Evolutionary conservation across 2,113 vertebrate species (phyloP).

Genomic region (Mungos mungo): DNA sequence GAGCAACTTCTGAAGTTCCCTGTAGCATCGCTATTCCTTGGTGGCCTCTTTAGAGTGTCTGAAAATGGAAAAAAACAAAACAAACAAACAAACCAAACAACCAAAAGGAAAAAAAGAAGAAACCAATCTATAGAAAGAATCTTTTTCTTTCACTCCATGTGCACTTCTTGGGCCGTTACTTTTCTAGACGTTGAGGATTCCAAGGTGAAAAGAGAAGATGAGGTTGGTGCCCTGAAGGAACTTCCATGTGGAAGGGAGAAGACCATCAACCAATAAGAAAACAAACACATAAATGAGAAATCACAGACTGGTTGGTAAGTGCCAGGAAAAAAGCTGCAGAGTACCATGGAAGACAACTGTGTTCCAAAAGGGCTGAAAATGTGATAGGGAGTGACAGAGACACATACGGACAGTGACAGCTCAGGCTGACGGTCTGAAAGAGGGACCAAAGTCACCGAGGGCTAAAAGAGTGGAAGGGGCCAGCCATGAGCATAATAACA

Average conservation of each 20-base stretch:
- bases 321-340: neutral
- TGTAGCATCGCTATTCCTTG: neutral
- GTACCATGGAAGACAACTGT: rapidly evolving
- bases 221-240: neutral
- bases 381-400: too few species aligned
- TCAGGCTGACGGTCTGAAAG: neutral
- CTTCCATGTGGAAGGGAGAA: neutral
- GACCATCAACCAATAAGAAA: neutral
- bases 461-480: neutral
- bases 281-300: neutral
- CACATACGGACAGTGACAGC: neutral
- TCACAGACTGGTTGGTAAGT: neutral
- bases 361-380: neutral
- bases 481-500: neutral
- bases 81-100: too few species aligned
- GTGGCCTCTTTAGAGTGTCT: neutral
- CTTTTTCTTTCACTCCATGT: neutral
- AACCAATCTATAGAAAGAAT: neutral
- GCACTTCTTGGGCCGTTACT: neutral
- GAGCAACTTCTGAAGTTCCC: neutral
- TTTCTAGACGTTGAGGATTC: neutral
- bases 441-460: neutral
- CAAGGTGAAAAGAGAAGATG: neutral
- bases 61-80: neutral
- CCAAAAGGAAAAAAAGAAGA: neutral